These are phyloP conservation scores for Pseudomyrmex flavicornis DNA, from an alignment of 1,140 invertebrate genomes.

Conservation along the genomic window DNA sequence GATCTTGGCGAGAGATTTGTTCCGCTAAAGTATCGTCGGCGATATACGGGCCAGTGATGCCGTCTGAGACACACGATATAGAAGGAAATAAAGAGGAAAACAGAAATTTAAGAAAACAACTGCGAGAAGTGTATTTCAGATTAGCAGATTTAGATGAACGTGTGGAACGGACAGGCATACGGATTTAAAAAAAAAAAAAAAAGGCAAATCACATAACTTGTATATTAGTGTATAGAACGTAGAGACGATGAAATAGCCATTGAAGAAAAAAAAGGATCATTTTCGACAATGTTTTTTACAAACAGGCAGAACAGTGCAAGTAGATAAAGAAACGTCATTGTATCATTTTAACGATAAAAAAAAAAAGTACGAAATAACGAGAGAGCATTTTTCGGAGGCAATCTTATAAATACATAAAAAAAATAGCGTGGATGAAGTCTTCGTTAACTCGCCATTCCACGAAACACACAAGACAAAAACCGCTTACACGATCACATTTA, in stretches of 20 bases:
- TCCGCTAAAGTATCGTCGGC: background rate
- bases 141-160: conserved; percentile 80
- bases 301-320: conserved; percentile 83
- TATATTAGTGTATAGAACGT: conserved; percentile 86
- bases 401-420: conserved; percentile 45
- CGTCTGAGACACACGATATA: conserved; percentile 69
- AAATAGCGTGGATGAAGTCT: conserved; percentile 41
- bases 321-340: conserved; percentile 76
- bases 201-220: conserved; percentile 83
- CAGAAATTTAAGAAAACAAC: conserved; percentile 19
- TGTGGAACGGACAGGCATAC: conserved; percentile 82
- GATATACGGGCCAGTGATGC: conserved; percentile 77
- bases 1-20: background rate
- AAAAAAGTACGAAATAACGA: conserved; percentile 49
- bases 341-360: conserved; percentile 65
- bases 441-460: conserved; percentile 53
- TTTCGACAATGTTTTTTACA: conserved; percentile 86
- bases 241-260: conserved; percentile 84
- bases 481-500: conserved; percentile 4
- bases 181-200: conserved; percentile 67
- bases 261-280: conserved; percentile 81
- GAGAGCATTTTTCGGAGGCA: conserved; percentile 63
- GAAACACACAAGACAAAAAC: conserved; percentile 33
- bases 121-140: conserved; percentile 79
- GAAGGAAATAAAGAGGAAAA: conserved; percentile 69